Conservation (phyloP, 2,113 vertebrate species). For the Hirundichthys speculiger region DNA sequence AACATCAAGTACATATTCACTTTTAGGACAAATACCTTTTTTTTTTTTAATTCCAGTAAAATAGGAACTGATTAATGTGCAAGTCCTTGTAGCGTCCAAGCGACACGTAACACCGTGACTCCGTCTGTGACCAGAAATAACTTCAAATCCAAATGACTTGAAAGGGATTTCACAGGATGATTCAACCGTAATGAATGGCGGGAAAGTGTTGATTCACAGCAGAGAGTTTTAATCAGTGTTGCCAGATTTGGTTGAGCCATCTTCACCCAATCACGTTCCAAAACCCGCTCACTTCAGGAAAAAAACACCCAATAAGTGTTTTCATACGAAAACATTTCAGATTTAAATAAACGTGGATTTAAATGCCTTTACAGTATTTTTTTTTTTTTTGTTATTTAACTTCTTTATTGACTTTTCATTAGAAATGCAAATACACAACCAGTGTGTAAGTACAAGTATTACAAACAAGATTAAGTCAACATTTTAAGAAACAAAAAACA, state of each 20-base stretch:
- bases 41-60: not conserved
- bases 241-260: too few relatives aligned
- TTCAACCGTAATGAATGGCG: constrained; percentile 3
- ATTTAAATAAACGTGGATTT: constrained; percentile 10
- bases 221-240: too few relatives aligned
- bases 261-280: too few relatives aligned
- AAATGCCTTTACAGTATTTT: not conserved
- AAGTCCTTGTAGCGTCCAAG: constrained; percentile 5
- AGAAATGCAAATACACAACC: too few relatives aligned
- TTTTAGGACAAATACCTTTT: constrained; percentile 15
- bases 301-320: too few relatives aligned
- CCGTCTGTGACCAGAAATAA: constrained; percentile 15
- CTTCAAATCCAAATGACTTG: not conserved
- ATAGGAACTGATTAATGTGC: constrained; percentile 14
- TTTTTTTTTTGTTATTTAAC: not conserved
- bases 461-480: too few relatives aligned
- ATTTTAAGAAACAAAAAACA: too few relatives aligned
- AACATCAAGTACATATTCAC: constrained; percentile 27
- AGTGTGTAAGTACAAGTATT: too few relatives aligned
- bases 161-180: constrained; percentile 31
- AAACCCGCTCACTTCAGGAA: too few relatives aligned
- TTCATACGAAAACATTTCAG: too few relatives aligned
- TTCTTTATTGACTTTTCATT: too few relatives aligned
- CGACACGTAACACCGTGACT: not conserved
- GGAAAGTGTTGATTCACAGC: constrained; percentile 7